Conservation (phyloP, 2,888 invertebrate species). For the Uropetala carovei region DNA sequence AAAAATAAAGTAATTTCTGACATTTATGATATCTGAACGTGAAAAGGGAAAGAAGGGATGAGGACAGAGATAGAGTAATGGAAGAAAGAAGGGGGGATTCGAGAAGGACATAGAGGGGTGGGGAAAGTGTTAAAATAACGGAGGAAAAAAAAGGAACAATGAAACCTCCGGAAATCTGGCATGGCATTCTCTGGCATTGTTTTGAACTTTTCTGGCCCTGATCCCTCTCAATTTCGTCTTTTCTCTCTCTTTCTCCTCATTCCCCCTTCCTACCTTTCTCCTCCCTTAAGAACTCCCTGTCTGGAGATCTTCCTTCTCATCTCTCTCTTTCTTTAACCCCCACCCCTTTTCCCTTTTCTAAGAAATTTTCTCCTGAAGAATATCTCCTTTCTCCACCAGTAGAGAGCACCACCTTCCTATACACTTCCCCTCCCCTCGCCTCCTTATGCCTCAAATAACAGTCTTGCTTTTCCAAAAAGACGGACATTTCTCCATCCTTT, state of each 20-base stretch:
- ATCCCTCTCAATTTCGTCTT: conserved; percentile 63
- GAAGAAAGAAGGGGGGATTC: conserved; percentile 28
- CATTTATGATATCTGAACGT: neutral
- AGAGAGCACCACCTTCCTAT: neutral
- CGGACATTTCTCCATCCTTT: conserved; percentile 40
- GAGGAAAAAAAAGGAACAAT: conserved; percentile 52
- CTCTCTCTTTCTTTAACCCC: neutral
- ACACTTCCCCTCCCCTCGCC: neutral
- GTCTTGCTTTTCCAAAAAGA: conserved; percentile 60
- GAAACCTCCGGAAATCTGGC: conserved; percentile 61
- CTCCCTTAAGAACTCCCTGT: conserved; percentile 12
- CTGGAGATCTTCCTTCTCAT: conserved; percentile 41
- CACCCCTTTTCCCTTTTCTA: conserved; percentile 31
- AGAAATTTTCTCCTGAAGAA: conserved; percentile 46
- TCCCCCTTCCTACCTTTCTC: neutral
- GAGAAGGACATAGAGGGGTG: conserved; percentile 40
- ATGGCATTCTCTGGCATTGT: conserved; percentile 63
- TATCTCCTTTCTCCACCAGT: conserved; percentile 51
- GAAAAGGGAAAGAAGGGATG: neutral
- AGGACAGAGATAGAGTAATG: neutral
- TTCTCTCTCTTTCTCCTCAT: conserved; percentile 7
- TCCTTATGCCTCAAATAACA: conserved; percentile 63
- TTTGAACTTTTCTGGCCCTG: conserved; percentile 58
- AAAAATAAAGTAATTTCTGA: neutral
- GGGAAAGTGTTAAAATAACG: conserved; percentile 61